A percentile compares a stretch with the other conserved stretches of the same genome.
phyloP scores from a whole-genome alignment of 2,888 invertebrate genomes.

The Nomada hirtipes region DNA sequence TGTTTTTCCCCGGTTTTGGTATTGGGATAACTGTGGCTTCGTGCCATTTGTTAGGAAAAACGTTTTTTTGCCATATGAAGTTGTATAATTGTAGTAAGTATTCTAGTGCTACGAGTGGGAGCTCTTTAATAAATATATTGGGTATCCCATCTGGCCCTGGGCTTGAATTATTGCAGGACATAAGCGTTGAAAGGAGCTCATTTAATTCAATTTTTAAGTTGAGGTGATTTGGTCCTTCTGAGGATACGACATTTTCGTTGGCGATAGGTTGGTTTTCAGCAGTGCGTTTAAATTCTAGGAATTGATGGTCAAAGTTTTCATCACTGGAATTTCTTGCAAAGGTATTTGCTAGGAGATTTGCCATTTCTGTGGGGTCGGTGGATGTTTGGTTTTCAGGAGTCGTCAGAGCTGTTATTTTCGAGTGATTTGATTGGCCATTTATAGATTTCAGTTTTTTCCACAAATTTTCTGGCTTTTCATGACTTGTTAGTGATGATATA shows the following conservation, averaged over 20 bases:
- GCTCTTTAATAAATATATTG: slow-evolving; percentile 39
- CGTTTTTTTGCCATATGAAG: slow-evolving; percentile 21
- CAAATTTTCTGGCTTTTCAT: not conserved
- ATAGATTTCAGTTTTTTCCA: slow-evolving; percentile 37
- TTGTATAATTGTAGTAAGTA: slow-evolving; percentile 36
- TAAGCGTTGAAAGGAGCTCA: not conserved
- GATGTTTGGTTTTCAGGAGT: not conserved
- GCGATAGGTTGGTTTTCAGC: too few species aligned
- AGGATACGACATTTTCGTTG: too few species aligned
- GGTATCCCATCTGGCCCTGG: slow-evolving; percentile 63
- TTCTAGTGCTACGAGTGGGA: not conserved
- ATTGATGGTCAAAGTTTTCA: slow-evolving; percentile 18
- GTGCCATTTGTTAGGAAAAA: slow-evolving; percentile 41
- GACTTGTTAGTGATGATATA: not conserved
- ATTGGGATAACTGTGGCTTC: slow-evolving; percentile 48
- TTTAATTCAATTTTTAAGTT: not conserved
- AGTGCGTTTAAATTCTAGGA: not conserved
- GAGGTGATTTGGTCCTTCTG: not conserved
- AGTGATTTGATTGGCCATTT: slow-evolving; percentile 4
- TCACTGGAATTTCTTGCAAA: slow-evolving; percentile 40
- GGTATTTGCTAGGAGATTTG: slow-evolving; percentile 24
- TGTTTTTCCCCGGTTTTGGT: slow-evolving; percentile 45
- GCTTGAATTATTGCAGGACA: slow-evolving; percentile 25
- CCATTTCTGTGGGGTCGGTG: slow-evolving; percentile 28
- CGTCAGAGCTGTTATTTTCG: not conserved